Evolutionary conservation across 2,888 invertebrate genomes (phyloP).

Genomic region (Myopa tessellatipennis): DNA sequence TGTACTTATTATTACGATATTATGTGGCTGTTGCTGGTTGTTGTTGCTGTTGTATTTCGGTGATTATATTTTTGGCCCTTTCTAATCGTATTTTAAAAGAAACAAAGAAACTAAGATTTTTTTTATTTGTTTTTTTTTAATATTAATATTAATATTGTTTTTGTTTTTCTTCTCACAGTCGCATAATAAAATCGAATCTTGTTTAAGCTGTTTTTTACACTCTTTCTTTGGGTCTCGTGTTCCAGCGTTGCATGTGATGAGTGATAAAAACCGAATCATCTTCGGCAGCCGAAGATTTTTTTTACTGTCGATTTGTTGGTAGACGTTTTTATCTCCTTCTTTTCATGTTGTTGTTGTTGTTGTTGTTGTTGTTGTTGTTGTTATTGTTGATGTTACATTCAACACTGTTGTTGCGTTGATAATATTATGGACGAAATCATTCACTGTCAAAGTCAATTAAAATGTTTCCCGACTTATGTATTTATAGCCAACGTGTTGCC

Average conservation of each 20-base stretch:
- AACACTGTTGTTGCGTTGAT: background rate
- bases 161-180: background rate
- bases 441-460: too few relatives aligned
- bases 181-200: too few relatives aligned
- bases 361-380: background rate
- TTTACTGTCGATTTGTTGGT: too few relatives aligned
- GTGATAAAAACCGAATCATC: background rate
- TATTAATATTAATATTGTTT: constrained; percentile 5
- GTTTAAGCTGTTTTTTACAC: background rate
- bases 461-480: too few relatives aligned
- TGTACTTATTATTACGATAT: background rate
- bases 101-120: constrained; percentile 2
- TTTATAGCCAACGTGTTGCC: too few relatives aligned
- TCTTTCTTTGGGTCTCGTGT: background rate
- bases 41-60: background rate
- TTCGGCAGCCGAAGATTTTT: too few relatives aligned
- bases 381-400: background rate
- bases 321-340: too few relatives aligned
- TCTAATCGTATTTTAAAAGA: constrained; percentile 23
- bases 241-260: background rate
- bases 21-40: background rate
- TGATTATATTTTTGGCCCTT: constrained; percentile 4
- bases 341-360: background rate
- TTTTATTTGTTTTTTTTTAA: background rate
- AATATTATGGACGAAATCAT: background rate